These are phyloP conservation scores for Manis javanica DNA, from an alignment of 2,797 vertebrate genomes.

Conservation along the genomic window DNA sequence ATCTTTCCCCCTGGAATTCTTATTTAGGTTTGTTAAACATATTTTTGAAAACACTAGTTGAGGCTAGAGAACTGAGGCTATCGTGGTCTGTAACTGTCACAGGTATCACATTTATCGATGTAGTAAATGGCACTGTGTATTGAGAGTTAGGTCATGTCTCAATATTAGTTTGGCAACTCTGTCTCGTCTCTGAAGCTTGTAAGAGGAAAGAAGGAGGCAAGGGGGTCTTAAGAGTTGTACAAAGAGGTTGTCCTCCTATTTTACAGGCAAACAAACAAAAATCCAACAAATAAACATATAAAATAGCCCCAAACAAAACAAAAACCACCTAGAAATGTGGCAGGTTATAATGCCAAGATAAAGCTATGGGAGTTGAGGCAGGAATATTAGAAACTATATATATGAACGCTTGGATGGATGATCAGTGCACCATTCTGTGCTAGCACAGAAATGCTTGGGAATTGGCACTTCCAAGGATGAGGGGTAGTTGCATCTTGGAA, in stretches of 20 bases:
- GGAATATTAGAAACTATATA: not conserved
- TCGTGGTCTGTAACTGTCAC: not conserved
- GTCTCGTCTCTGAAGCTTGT: not conserved
- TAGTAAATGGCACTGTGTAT: not conserved
- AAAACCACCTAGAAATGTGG: not conserved
- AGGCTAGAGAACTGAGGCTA: not conserved
- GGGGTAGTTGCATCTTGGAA: not conserved
- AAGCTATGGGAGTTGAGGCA: not conserved
- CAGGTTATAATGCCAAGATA: not conserved
- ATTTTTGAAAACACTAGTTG: not conserved
- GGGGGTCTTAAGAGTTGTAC: not conserved
- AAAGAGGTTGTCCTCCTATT: not conserved
- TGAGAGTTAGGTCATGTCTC: not conserved
- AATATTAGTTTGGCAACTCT: not conserved
- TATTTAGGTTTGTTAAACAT: not conserved
- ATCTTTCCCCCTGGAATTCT: not conserved
- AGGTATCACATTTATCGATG: not conserved
- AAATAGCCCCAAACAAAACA: not conserved
- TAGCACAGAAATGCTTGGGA: not conserved
- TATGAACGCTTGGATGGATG: not conserved
- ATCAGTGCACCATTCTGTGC: not conserved
- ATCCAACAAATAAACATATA: not conserved
- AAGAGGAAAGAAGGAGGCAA: slow-evolving; percentile 3
- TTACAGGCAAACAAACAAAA: not conserved
- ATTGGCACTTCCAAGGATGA: not conserved